These are phyloP conservation scores for Gyps fulvus DNA, from an alignment of 2,113 vertebrate species.

Conservation along the genomic window DNA sequence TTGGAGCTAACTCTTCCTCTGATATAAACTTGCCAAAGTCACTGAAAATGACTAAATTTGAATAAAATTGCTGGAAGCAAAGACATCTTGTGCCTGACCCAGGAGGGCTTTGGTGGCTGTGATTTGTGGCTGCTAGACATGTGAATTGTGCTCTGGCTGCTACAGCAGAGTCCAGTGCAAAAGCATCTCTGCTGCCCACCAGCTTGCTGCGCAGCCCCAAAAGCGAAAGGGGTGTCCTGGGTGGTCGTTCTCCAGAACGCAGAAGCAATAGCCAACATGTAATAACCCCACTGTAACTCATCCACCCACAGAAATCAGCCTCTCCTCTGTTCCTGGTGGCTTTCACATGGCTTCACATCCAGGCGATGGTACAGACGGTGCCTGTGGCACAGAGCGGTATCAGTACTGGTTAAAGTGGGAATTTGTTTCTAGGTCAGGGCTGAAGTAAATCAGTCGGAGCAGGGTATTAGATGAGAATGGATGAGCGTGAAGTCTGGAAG, in stretches of 20 bases:
- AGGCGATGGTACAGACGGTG: accelerated
- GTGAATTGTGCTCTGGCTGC: neutral
- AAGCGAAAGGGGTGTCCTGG: neutral
- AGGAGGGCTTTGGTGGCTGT: neutral
- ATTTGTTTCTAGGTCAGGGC: neutral
- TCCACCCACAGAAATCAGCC: neutral
- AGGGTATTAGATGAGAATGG: neutral
- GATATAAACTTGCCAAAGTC: neutral
- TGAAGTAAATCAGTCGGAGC: neutral
- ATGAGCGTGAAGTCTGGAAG: neutral
- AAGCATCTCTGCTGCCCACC: neutral
- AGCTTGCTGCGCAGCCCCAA: neutral
- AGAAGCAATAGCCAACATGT: neutral
- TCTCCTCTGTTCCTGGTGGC: neutral
- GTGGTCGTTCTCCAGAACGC: neutral
- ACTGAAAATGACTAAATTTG: neutral
- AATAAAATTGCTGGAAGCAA: neutral
- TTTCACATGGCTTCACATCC: neutral
- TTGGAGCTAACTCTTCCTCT: neutral
- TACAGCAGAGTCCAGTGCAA: neutral
- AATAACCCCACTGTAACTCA: neutral
- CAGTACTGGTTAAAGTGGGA: neutral
- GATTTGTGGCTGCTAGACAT: neutral
- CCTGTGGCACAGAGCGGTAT: neutral
- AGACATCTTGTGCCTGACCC: neutral